Evolutionary conservation across 2,113 vertebrate genomes (phyloP), one percentile per base, ranked within the genome.

Genomic region (Oreocharis arfaki): DNA sequence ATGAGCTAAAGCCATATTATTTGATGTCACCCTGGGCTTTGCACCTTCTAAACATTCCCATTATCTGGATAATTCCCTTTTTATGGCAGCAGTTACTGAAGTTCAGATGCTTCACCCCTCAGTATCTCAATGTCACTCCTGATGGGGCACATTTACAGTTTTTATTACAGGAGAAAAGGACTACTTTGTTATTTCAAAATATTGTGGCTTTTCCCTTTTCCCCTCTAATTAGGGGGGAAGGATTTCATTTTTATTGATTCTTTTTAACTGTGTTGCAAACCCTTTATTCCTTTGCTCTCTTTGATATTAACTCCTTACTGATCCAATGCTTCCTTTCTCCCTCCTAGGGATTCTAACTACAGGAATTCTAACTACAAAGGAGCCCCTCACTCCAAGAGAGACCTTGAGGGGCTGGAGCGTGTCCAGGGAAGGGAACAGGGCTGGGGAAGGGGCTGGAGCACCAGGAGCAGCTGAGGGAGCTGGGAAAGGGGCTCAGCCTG

Each of bases 381-480:
- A 44, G 23, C 10, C 28, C 5, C 60, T 63, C 6, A 5, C 10
- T 41, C 18, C 59, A 68, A 26, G 20, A 24, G 3, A 6, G 53
- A 47, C 28, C 3, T 0, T 0, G 77, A 67, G 60, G 23, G 23
- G 20, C 28, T 82, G 78, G 53, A 75, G 28, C 0, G 0, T 39
- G 60, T 60, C 28, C 53, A 75, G 53, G 20, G 46, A 17, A 30
- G 23, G 52, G 86, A 59, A 39, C 0, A 0, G 87, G 52, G 33
- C 33, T 67, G 77, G 77, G 33, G 33, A 67, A 57, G 37, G 37
- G 37, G 7, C 23, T 74, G 86, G 59, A 80, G 67, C 42, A 7
- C 3, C 57, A 88, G 85, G 85, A 88, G 18, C 0, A 0, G 17
- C 68, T 82, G 60, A 81, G 28, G 46, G 52, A 89, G 52, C 19